Base-by-base conservation (phyloP, 1,140 invertebrate genomes). In the Scaptomyza pallida region DNA sequence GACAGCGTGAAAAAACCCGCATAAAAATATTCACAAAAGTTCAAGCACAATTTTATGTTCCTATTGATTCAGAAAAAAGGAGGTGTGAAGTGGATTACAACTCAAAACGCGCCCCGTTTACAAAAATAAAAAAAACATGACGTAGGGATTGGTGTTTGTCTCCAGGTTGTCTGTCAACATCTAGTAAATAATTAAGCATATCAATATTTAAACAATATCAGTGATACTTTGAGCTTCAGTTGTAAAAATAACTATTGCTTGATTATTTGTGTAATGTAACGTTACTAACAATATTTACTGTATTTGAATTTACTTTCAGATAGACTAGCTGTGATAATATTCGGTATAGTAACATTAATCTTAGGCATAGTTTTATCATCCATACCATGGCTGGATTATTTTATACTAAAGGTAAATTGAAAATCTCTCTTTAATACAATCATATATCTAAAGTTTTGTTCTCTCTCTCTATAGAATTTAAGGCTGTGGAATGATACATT, bases 351-450 rank as follows among this genome's bases (percentile, higher is more conserved):
- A 73, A 95, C 95, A 19, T 93, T 97, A 75, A 94, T 94, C 19
- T 93, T 96, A 78, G 96, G 96, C 54, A 95, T 97, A 69, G 94
- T 97, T 62, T 93, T 97, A 35, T 95, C 95, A 30, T 95, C 95
- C 70, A 95, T 97, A 90, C 96, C 96, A 51, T 97, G 96, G 96
- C 91, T 96, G 54, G 96, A 97, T 91, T 97, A 96, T 91, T 93
- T 96, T 88, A 95, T 96, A 92, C 93, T 96, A 92, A 95, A 95
- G 93, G 96, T 96, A 92, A 93, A 93, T 93, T 72, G 47, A 0
- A 10, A 6, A 48, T n/a, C n/a, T n/a, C 19, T 6, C 0, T 1
- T 35, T 12, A 19, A 21, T 8, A 3, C n/a, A n/a, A n/a, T n/a
- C n/a, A n/a, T n/a, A n/a, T n/a, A n/a, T n/a, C n/a, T n/a, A n/a